Conservation (phyloP, 2,888 invertebrate genomes). For the Chymomyza caudatula region DNA sequence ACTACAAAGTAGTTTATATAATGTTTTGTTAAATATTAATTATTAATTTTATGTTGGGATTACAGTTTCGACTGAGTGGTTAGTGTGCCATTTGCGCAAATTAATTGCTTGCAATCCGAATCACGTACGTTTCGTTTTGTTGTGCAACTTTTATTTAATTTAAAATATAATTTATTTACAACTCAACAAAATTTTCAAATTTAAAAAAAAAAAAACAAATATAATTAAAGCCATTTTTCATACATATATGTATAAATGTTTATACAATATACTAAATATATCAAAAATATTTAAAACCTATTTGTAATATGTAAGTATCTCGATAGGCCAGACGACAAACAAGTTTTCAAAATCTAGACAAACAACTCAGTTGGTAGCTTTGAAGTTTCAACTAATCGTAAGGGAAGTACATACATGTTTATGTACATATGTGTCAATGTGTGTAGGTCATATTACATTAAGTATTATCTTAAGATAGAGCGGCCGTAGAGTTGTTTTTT, state of each 20-base stretch:
- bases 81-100: background rate
- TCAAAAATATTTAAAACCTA: slow-evolving; percentile 62
- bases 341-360: background rate
- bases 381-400: slow-evolving; percentile 56
- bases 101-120: background rate
- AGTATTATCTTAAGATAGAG: slow-evolving; percentile 7
- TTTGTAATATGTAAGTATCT: slow-evolving; percentile 35
- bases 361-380: slow-evolving; percentile 32
- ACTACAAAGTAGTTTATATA: background rate
- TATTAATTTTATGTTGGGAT: background rate
- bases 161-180: slow-evolving; percentile 49
- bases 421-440: slow-evolving; percentile 12
- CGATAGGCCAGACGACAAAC: background rate
- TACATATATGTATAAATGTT: slow-evolving; percentile 8
- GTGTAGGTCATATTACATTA: background rate
- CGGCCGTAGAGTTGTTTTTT: background rate
- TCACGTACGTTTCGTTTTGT: slow-evolving; percentile 1
- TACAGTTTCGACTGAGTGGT: too few relatives aligned
- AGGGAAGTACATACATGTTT: slow-evolving; percentile 47
- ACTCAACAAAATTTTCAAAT: slow-evolving; percentile 53
- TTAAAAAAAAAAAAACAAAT: background rate
- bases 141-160: slow-evolving; percentile 24
- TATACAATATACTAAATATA: slow-evolving; percentile 24
- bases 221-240: slow-evolving; percentile 8
- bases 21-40: background rate